Evolutionary conservation across 2,113 vertebrate species (phyloP), one percentile per base, ranked within the genome.

Genomic region (Leptobrachium leishanense): DNA sequence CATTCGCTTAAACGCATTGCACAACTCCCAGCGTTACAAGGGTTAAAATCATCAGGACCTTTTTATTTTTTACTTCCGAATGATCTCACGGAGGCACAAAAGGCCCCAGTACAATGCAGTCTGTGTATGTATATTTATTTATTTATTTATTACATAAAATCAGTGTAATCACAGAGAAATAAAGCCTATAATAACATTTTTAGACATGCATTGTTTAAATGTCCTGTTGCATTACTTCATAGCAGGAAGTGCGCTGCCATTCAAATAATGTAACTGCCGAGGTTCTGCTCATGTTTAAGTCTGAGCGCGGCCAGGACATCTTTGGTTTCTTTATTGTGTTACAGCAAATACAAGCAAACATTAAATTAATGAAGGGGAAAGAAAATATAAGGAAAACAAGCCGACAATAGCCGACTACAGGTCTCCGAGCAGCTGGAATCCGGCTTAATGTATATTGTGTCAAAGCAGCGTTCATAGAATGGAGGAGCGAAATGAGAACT

Each of bases 181-280:
- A 50, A 50, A 50, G 46, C 46, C 4, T 8, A 50, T 50, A 50
- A 50, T 5, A 50, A 50, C 46, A 50, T 50, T 50, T 31, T 50
- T 50, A 50, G 46, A 50, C 8, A 8, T 4, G 4, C 46, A 64
- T 64, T 39, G n/a, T 39, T 31, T 39, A 64, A 64, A 13, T 3
- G 3, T 64, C 13, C n/a, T 64, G 62, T 64, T 39, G 13, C 70
- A 72, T 72, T 41, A 72, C 53, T 41, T 72, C 70, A 72, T 72
- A 55, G 10, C 50, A 39, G 68, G 68, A 71, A 54, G 20, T 13
- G 12, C 6, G 2, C 50, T 15, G 44, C 67, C 3, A 41, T 8
- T 43, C 44, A 5, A 8, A 50, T 15, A n/a, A 53, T 50, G 15
- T 50, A 9, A n/a, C 2, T n/a, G 41, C 2, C 9, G 42, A 44